Evolutionary conservation across 2,888 invertebrate genomes (phyloP).

Genomic region (Eupithecia subfuscata): DNA sequence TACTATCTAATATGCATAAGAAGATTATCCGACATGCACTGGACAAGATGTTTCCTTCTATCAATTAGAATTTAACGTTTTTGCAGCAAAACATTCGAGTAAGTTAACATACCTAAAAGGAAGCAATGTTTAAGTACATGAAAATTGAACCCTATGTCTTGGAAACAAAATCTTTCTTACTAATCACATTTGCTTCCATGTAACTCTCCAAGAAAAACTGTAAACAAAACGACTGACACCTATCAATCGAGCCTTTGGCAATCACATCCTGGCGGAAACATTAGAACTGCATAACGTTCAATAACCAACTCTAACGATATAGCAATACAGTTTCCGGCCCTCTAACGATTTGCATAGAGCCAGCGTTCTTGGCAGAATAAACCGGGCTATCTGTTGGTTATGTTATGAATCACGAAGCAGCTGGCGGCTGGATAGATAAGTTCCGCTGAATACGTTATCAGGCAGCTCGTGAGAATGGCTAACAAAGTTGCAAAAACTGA

Average conservation of each 20-base stretch:
- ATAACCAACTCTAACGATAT: not conserved
- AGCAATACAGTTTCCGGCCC: conserved; percentile 19
- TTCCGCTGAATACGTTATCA: conserved; percentile 68
- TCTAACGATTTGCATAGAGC: conserved; percentile 40
- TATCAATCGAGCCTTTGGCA: conserved; percentile 31
- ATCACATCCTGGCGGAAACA: conserved; percentile 22
- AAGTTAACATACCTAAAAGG: not conserved
- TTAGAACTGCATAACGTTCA: conserved; percentile 7
- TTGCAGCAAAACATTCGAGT: conserved; percentile 18
- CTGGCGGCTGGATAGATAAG: conserved; percentile 77
- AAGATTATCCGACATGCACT: not conserved
- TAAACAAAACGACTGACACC: conserved; percentile 25
- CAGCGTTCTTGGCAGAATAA: conserved; percentile 63
- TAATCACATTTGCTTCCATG: not conserved
- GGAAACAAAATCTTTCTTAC: not conserved
- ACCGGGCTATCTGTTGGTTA: conserved; percentile 63
- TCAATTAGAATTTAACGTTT: conserved; percentile 1
- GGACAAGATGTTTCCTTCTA: conserved; percentile 1
- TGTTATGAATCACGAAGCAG: conserved; percentile 73
- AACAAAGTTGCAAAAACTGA: conserved; percentile 4
- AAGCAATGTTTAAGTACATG: not conserved
- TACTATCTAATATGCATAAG: not conserved
- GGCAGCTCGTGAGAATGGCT: conserved; percentile 24
- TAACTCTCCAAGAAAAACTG: conserved; percentile 19
- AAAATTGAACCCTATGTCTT: conserved; percentile 15